Evolutionary conservation across 2,888 invertebrate genomes (phyloP).

Genomic region (Habroteleia sp.): DNA sequence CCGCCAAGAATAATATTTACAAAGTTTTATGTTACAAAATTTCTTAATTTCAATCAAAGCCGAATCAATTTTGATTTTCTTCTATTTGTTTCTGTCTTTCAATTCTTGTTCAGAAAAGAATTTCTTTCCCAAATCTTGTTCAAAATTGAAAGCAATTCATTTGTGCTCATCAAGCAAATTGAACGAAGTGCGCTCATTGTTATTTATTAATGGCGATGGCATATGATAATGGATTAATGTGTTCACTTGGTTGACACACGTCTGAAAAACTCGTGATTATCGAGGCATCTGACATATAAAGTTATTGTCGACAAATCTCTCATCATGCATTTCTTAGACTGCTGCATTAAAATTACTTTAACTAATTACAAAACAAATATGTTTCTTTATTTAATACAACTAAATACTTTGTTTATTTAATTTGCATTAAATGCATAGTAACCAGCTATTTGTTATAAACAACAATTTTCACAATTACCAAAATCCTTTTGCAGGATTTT

Average conservation of each 20-base stretch:
- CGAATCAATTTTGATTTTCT: no score
- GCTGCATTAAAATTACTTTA: not conserved
- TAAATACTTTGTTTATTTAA: no score
- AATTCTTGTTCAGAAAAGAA: no score
- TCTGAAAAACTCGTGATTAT: constrained; percentile 40
- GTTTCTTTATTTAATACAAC: no score
- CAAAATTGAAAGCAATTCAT: constrained; percentile 18
- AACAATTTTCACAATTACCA: no score
- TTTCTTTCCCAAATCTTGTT: constrained; percentile 25
- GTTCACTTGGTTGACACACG: constrained; percentile 24
- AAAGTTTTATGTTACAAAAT: no score
- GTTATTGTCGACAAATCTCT: constrained; percentile 34
- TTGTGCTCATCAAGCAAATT: constrained; percentile 25
- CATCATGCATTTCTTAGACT: constrained; percentile 24
- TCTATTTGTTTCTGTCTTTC: no score
- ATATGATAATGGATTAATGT: constrained; percentile 52
- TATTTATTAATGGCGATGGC: constrained; percentile 46
- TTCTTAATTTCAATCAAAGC: no score
- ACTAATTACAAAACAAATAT: no score
- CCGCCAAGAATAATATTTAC: no score
- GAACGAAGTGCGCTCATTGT: constrained; percentile 38
- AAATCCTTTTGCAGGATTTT: no score
- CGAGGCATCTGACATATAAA: constrained; percentile 31
- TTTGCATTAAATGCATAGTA: not conserved
- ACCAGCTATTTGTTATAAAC: no score